These are phyloP conservation scores for Steinernema carpocapsae DNA, from an alignment of 2,888 invertebrate species.

Conservation along the genomic window DNA sequence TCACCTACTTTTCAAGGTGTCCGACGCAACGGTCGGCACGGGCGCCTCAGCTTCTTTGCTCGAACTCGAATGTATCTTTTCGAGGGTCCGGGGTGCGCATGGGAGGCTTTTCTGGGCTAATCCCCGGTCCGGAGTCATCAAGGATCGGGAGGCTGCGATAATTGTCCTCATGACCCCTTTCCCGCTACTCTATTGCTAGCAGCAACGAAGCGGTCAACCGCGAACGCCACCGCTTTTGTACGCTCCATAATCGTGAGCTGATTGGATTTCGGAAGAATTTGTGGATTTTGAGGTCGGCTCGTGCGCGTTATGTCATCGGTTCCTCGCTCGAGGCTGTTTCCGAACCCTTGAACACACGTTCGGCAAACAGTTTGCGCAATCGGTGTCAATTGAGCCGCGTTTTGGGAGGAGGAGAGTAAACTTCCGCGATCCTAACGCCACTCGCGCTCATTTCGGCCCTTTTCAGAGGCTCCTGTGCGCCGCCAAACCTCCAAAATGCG, in stretches of 20 bases:
- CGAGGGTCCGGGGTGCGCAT: neutral
- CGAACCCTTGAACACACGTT: neutral
- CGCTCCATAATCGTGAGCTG: neutral
- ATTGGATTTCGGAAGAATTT: constrained; percentile 22
- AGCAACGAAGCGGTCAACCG: constrained; percentile 14
- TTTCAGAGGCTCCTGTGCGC: neutral
- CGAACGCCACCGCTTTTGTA: constrained; percentile 3
- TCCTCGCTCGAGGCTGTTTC: no score
- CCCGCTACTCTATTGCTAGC: constrained; percentile 1
- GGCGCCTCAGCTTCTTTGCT: constrained; percentile 12
- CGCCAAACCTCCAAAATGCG: neutral
- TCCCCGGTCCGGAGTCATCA: neutral
- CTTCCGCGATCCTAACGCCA: constrained; percentile 12
- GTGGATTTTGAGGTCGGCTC: constrained; percentile 16
- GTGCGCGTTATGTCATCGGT: constrained; percentile 22
- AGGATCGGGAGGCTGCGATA: no score
- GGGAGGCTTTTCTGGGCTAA: constrained; percentile 28
- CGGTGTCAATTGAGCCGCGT: constrained; percentile 32
- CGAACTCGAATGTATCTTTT: constrained; percentile 13
- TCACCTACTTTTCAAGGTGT: constrained; percentile 32
- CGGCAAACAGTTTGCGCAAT: constrained; percentile 26
- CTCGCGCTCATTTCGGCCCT: neutral
- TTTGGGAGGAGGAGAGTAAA: neutral
- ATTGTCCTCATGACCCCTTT: constrained; percentile 21
- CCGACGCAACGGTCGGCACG: constrained; percentile 25